Conservation (phyloP, 1,140 invertebrate genomes). For the Aphidius gifuensis region DNA sequence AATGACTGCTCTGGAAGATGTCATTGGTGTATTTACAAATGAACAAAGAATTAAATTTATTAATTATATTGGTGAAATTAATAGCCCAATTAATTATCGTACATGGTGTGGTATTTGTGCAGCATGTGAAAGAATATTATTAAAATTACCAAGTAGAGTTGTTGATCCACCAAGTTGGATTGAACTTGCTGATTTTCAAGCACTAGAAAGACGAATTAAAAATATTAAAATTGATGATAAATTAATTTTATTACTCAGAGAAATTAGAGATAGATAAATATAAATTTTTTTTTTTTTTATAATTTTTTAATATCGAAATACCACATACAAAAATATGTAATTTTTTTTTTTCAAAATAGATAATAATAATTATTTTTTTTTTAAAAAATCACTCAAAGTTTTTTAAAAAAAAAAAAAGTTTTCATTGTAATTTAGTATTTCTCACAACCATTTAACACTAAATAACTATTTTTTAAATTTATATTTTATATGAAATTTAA, state of each 20-base stretch:
- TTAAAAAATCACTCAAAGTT: background rate
- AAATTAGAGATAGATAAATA: conserved; percentile 35
- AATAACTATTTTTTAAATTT: no score
- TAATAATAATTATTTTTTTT: background rate
- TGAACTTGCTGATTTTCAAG: conserved; percentile 45
- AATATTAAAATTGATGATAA: conserved; percentile 25
- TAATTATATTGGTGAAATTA: conserved; percentile 52
- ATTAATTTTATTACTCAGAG: conserved; percentile 35
- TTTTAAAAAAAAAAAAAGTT: background rate
- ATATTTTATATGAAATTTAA: no score
- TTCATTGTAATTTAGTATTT: no score
- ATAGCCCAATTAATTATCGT: conserved; percentile 59
- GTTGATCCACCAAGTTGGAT: conserved; percentile 55
- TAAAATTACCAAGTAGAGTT: conserved; percentile 50
- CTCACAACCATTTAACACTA: no score
- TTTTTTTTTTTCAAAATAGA: background rate
- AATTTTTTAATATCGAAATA: background rate
- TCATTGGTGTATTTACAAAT: conserved; percentile 59
- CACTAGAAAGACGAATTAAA: conserved; percentile 40
- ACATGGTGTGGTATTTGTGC: conserved; percentile 69
- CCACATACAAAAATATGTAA: background rate
- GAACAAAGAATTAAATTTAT: conserved; percentile 53
- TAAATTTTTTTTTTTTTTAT: background rate
- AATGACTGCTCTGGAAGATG: conserved; percentile 57
- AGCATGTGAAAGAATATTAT: conserved; percentile 61